Conservation (phyloP, 2,797 vertebrate genomes). For the Periparus ater region DNA sequence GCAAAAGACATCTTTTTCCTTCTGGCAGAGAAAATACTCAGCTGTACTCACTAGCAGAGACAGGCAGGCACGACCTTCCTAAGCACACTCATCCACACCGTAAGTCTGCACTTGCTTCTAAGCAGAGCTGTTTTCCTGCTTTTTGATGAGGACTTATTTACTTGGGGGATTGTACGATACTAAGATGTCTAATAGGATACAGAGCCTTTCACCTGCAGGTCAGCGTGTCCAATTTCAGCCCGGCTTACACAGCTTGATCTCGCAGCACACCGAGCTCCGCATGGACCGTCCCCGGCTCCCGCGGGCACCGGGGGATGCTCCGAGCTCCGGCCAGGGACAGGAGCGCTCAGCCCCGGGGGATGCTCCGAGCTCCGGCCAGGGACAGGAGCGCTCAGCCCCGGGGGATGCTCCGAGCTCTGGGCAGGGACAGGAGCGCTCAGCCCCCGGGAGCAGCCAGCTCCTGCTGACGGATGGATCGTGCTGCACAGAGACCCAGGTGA, state of each 20-base stretch:
- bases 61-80: neutral
- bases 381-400: neutral
- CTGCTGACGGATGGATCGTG: neutral
- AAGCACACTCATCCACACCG: neutral
- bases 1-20: neutral
- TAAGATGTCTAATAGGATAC: neutral
- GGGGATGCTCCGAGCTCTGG: no score
- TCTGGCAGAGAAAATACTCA: neutral
- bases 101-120: neutral
- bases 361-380: neutral
- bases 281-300: neutral
- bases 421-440: neutral
- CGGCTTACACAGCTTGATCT: neutral
- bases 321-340: no score
- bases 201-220: neutral
- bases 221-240: neutral
- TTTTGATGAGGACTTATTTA: neutral
- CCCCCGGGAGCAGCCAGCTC: neutral
- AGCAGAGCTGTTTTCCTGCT: neutral
- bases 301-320: neutral
- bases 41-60: neutral
- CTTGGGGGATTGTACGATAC: neutral
- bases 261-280: rapidly evolving
- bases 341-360: no score
- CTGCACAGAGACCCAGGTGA: neutral